These are phyloP conservation scores for Paedocypris sp. DNA, from an alignment of 2,113 vertebrate genomes.

Conservation along the genomic window DNA sequence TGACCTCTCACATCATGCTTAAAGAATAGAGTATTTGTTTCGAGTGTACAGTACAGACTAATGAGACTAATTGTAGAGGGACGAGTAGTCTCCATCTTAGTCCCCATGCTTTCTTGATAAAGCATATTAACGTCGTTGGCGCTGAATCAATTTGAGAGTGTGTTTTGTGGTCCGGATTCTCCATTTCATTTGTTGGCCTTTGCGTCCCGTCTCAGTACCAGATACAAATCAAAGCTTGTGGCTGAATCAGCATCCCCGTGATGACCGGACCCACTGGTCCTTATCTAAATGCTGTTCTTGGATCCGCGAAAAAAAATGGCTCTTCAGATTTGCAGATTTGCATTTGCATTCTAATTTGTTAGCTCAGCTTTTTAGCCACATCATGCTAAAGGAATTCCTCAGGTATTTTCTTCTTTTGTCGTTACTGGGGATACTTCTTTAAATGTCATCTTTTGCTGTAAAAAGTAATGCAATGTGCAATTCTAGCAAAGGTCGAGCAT, in stretches of 20 bases:
- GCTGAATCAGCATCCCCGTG: constrained; percentile 16
- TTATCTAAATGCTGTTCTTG: constrained; percentile 25
- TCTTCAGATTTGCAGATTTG: background rate
- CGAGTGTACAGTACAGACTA: too few relatives aligned
- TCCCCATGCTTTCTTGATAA: background rate
- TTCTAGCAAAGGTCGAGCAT: background rate
- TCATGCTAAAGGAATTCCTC: background rate
- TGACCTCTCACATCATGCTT: too few relatives aligned
- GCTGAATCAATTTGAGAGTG: constrained; percentile 3
- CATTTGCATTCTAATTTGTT: background rate
- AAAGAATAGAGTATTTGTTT: too few relatives aligned
- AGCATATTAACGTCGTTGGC: background rate
- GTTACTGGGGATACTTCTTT: background rate
- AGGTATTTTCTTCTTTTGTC: too few relatives aligned
- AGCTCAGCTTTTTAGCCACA: background rate
- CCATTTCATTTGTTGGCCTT: constrained; percentile 8
- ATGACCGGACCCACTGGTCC: background rate
- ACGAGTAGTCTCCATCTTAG: background rate
- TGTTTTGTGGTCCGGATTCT: constrained; percentile 1
- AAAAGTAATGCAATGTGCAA: too few relatives aligned
- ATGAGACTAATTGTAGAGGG: background rate
- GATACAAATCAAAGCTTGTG: constrained; percentile 19
- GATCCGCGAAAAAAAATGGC: constrained; percentile 18
- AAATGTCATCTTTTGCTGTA: background rate
- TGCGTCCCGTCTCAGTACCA: constrained; percentile 14